Conservation (phyloP, 2,888 invertebrate genomes). For the Trichopoda pennipes region DNA sequence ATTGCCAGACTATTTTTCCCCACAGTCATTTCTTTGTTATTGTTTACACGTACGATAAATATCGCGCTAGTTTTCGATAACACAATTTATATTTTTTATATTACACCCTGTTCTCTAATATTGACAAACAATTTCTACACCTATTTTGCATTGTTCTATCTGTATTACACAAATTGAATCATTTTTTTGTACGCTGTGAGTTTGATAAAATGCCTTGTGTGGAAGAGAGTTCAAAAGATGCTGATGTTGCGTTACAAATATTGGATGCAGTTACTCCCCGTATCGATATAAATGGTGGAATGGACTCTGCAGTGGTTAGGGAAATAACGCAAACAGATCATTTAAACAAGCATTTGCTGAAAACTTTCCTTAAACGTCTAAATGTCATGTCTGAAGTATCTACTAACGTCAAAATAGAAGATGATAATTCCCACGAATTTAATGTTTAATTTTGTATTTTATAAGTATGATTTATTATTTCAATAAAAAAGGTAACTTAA, state of each 20-base stretch:
- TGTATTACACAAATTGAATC: constrained; percentile 15
- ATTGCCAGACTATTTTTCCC: constrained; percentile 30
- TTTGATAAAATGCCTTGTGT: constrained; percentile 72
- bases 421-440: constrained; percentile 72
- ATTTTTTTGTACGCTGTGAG: not conserved
- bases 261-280: constrained; percentile 49
- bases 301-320: constrained; percentile 69
- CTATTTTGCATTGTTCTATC: too few relatives aligned
- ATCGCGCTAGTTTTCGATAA: not conserved
- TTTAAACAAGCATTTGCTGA: constrained; percentile 75
- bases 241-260: constrained; percentile 62
- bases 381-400: constrained; percentile 67
- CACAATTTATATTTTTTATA: not conserved
- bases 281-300: constrained; percentile 49
- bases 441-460: constrained; percentile 71
- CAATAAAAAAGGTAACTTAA: constrained; percentile 57
- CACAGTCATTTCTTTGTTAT: constrained; percentile 2
- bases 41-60: not conserved
- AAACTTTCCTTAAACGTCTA: constrained; percentile 76
- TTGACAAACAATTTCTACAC: constrained; percentile 22
- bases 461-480: constrained; percentile 40
- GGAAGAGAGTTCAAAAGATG: constrained; percentile 72
- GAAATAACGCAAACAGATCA: constrained; percentile 79
- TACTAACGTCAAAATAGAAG: not conserved
- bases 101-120: constrained; percentile 23